phyloP scores from a whole-genome alignment of 2,888 invertebrate species.

The Unio delphinus region DNA sequence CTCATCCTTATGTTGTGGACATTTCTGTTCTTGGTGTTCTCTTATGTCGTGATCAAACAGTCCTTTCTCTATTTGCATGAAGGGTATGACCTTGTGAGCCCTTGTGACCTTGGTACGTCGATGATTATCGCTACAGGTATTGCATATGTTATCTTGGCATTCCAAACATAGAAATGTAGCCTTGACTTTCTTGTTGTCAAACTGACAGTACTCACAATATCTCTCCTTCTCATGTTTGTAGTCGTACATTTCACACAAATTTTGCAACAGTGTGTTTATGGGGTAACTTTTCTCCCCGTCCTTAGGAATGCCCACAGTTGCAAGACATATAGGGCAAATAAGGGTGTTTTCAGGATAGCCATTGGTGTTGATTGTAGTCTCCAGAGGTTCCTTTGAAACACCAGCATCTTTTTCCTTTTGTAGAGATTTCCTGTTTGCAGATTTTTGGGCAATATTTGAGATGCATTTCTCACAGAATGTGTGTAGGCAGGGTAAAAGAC shows the following conservation, averaged over 20 bases:
- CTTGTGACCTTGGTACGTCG: slow-evolving; percentile 62
- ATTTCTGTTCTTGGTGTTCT: slow-evolving; percentile 41
- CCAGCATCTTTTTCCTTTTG: slow-evolving; percentile 4
- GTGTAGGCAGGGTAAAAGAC: slow-evolving; percentile 64
- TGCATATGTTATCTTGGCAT: slow-evolving; percentile 64
- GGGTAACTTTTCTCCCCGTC: slow-evolving; percentile 17
- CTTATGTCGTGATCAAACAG: slow-evolving; percentile 61
- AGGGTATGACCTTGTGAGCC: slow-evolving; percentile 55
- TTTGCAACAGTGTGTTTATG: slow-evolving; percentile 46
- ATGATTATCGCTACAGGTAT: slow-evolving; percentile 58
- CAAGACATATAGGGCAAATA: slow-evolving; percentile 43
- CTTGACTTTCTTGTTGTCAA: slow-evolving; percentile 40
- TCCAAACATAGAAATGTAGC: slow-evolving; percentile 59
- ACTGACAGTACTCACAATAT: slow-evolving; percentile 59
- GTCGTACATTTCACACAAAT: slow-evolving; percentile 46
- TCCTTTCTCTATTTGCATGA: slow-evolving; percentile 53
- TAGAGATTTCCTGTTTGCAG: background rate
- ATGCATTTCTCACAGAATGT: slow-evolving; percentile 56
- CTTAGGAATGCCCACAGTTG: slow-evolving; percentile 20
- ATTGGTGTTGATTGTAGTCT: background rate
- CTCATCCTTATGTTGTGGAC: slow-evolving; percentile 42
- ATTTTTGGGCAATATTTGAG: slow-evolving; percentile 8
- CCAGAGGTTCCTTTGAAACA: slow-evolving; percentile 2
- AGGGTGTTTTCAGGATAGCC: background rate
- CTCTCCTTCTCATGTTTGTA: slow-evolving; percentile 45